These are phyloP conservation scores for Eidolon dupreanum DNA, from an alignment of 2,797 vertebrate genomes.

Conservation along the genomic window DNA sequence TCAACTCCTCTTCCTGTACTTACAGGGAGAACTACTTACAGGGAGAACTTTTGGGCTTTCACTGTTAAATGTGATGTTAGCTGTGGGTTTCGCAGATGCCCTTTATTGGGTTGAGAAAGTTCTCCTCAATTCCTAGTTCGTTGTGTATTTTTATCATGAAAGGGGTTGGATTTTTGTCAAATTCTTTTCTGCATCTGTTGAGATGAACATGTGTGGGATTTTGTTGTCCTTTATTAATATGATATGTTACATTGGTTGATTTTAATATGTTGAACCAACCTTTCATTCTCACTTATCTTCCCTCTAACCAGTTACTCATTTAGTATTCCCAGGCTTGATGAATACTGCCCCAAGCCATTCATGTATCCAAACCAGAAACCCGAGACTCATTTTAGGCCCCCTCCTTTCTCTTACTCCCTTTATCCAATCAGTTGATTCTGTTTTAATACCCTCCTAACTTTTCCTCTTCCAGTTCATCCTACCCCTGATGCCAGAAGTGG, in stretches of 20 bases:
- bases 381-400: background rate
- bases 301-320: background rate
- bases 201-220: background rate
- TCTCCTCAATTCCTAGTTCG: background rate
- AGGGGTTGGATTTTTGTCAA: background rate
- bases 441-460: background rate
- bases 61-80: background rate
- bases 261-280: background rate
- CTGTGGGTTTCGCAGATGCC: background rate
- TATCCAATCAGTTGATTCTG: background rate
- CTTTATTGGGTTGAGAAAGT: background rate
- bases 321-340: background rate
- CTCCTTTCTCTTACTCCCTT: background rate
- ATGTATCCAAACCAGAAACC: background rate
- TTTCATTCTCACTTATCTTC: background rate
- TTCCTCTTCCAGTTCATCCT: background rate
- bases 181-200: background rate
- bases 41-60: background rate
- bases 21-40: background rate
- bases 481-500: background rate
- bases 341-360: background rate
- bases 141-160: constrained; percentile 5
- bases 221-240: background rate
- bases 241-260: background rate
- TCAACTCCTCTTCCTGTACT: background rate